Evolutionary conservation across 23 tunicate species (phyloP), one percentile per base, ranked within the genome.

Genomic region (Styela clava): DNA sequence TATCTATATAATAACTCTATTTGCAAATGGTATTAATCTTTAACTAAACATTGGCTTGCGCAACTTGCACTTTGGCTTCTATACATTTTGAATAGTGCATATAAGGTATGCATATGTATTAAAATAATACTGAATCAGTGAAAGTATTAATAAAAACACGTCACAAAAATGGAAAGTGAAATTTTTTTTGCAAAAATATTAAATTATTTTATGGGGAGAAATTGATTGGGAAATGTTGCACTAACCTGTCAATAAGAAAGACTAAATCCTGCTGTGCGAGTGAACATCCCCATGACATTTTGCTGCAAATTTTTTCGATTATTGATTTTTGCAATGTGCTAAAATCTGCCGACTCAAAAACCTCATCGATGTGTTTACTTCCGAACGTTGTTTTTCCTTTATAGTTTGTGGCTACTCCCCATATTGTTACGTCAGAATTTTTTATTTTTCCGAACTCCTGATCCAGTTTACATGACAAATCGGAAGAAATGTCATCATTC

Each of bases 401-500:
- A 20, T 31, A 21, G 31, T 52, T 44, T 18, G 81, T 76, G 16
- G 81, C 52, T 1, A 76, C 65, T 44, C 81, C 81, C 27, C 35
- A 26, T 25, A 76, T 76, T 1, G 81, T 76, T 18, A 76, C 81
- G 64, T 76, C 81, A 30, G 34, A 16, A 9, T 52, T 37, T n/a
- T n/a, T n/a, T n/a, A n/a, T n/a, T 25, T 25, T 1, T 29, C 0
- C 31, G 22, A 16, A 16, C 31, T 16, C 24, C 33, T 52, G 30
- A 2, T 52, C 65, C 32, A n/a, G 18, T 0, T 29, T 25, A 76
- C 81, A 76, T 0, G 81, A 76, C 23, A 76, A n/a, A 44, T 76
- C 81, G 0, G 81, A 52, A 9, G 81, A 56, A 24, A 76, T 76
- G 64, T 76, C 81, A 56, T 76, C 81, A 21, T 76, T 29, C 30